Evolutionary conservation across 2,113 vertebrate species (phyloP).

Genomic region (Coturnix japonica): DNA sequence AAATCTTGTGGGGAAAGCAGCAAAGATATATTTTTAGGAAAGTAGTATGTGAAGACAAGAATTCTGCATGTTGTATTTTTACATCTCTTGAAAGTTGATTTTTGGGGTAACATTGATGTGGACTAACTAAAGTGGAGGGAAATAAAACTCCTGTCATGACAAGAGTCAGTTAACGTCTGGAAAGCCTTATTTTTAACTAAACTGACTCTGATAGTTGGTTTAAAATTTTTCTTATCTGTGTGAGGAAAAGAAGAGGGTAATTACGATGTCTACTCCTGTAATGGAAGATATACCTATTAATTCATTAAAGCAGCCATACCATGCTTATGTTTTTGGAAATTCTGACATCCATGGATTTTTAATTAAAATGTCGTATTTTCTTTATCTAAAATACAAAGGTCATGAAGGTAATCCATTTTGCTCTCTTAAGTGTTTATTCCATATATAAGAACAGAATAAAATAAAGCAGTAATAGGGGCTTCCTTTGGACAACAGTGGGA

Average conservation of each 20-base stretch:
- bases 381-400: not conserved
- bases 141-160: not conserved
- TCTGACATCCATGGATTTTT: not conserved
- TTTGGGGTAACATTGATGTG: not conserved
- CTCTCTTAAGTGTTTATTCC: not conserved
- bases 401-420: not conserved
- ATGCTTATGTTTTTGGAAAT: not conserved
- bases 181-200: not conserved
- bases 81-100: not conserved
- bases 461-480: not conserved
- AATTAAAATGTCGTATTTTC: conserved; percentile 4
- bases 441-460: not conserved
- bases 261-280: not conserved
- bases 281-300: not conserved
- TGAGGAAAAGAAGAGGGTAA: not conserved
- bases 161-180: not conserved
- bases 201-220: not conserved
- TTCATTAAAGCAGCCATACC: not conserved
- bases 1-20: not conserved
- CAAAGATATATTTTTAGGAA: not conserved
- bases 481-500: not conserved
- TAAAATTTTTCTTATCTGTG: not conserved
- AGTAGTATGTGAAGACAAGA: not conserved
- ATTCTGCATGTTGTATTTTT: not conserved
- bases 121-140: not conserved